A percentile compares a stretch with the other conserved stretches of the same genome.
Conservation (phyloP, 2,113 vertebrate species). For the Jaculus jaculus region DNA sequence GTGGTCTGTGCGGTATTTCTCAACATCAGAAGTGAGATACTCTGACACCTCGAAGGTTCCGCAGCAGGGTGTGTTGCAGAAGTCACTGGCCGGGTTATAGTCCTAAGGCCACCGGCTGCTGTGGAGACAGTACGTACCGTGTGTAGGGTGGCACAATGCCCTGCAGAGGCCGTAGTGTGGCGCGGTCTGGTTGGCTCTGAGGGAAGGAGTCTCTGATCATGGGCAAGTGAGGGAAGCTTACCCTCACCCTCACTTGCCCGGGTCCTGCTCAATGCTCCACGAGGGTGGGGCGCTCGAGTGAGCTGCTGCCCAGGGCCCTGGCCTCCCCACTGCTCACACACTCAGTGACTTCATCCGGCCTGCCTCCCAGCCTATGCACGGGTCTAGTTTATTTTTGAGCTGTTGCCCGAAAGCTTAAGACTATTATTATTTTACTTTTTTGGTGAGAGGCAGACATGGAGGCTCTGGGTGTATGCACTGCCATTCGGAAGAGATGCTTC, state of each 20-base stretch:
- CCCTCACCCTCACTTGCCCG: background rate
- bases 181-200: background rate
- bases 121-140: background rate
- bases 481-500: background rate
- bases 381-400: background rate
- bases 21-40: too few species aligned
- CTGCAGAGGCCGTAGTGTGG: too few species aligned
- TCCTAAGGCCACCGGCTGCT: background rate
- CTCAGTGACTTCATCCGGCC: background rate
- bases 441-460: background rate
- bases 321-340: rapidly evolving
- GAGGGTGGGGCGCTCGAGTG: too few species aligned
- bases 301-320: background rate
- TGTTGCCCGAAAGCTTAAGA: background rate
- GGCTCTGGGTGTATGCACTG: background rate
- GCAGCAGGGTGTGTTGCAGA: too few species aligned
- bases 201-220: background rate
- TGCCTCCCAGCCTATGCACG: rapidly evolving
- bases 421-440: background rate
- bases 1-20: background rate
- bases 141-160: background rate
- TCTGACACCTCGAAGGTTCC: background rate
- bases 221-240: background rate
- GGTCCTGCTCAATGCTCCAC: background rate
- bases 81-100: too few species aligned